phyloP scores from a whole-genome alignment of 2,113 vertebrate genomes.

The Pseudorasbora parva region DNA sequence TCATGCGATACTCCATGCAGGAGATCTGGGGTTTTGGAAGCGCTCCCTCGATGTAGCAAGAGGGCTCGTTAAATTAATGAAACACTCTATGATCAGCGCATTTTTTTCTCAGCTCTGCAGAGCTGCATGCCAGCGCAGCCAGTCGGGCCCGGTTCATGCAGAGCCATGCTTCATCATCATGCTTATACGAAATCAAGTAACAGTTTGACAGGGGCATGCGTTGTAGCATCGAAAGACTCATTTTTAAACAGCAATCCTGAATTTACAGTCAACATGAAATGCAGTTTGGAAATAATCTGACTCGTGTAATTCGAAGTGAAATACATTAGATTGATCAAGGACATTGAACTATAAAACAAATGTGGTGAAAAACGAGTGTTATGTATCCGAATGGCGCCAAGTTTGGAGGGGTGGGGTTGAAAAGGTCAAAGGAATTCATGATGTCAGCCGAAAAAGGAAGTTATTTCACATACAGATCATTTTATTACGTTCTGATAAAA shows the following conservation, averaged over 20 bases:
- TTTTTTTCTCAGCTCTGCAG: slow-evolving; percentile 60
- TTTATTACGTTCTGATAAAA: neutral
- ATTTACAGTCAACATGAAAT: neutral
- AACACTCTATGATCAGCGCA: slow-evolving; percentile 63
- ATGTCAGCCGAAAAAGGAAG: neutral
- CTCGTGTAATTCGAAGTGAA: neutral
- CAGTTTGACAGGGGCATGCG: neutral
- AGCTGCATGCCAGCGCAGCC: slow-evolving; percentile 38
- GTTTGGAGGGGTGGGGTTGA: neutral
- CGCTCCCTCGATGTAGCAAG: slow-evolving; percentile 17
- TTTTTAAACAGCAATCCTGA: neutral
- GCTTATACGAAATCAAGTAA: neutral
- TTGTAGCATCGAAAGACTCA: neutral
- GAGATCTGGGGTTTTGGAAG: slow-evolving; percentile 49
- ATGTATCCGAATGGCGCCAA: neutral
- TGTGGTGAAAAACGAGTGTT: neutral
- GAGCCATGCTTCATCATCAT: neutral
- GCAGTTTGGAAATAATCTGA: neutral
- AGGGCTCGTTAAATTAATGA: slow-evolving; percentile 63
- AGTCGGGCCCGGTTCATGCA: slow-evolving; percentile 7
- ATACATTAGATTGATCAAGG: neutral
- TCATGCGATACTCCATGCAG: slow-evolving; percentile 44
- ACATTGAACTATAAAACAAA: neutral
- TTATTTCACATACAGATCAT: neutral
- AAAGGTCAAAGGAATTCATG: neutral